Base-by-base conservation (phyloP, 2,888 invertebrate species). In the Lacanobia oleracea region DNA sequence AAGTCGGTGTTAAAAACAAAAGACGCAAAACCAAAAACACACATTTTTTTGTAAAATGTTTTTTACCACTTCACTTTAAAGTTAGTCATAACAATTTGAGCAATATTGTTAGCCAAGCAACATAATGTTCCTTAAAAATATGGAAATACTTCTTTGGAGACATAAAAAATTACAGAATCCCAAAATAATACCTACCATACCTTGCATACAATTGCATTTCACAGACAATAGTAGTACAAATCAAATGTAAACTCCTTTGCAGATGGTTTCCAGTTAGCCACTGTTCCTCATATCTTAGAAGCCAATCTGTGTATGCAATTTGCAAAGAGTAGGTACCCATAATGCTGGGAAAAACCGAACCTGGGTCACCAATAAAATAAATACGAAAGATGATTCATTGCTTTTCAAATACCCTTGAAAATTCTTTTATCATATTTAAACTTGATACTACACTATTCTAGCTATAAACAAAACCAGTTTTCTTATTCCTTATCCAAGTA, bases 381-480 rank as follows among this genome's bases (percentile, higher is more conserved):
- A 53, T n/a, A 60, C 33, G 23, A 56, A 70, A 61, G 10, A 61
- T 67, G 43, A 79, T n/a, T 75, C 40, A 63, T 67, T 27, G 56
- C 16, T 61, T 33, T 48, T 68, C 27, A 21, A 40, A 50, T 53
- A 53, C 37, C 81, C 77, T 78, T 78, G 61, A 78, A 57, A 50
- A 56, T 50, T n/a, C 40, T 57, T 23, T 43, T 18, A 27, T 10
- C 18, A 63, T 2, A 45, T 6, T n/a, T 23, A 21, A 50, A 53
- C 74, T 21, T 53, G 33, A 40, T 33, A 10, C 10, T 9, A 10
- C 40, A 16, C 21, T 54, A 7, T 14, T 37, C 27, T 48, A 77
- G 6, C 51, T 12, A 23, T 23, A 40, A 73, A 37, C n/a, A 64
- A 64, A 75, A 81, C 78, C 54, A 14, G 77, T 79, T 81, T 67